phyloP scores from a whole-genome alignment of 2,888 invertebrate genomes.

The Patella depressa region DNA sequence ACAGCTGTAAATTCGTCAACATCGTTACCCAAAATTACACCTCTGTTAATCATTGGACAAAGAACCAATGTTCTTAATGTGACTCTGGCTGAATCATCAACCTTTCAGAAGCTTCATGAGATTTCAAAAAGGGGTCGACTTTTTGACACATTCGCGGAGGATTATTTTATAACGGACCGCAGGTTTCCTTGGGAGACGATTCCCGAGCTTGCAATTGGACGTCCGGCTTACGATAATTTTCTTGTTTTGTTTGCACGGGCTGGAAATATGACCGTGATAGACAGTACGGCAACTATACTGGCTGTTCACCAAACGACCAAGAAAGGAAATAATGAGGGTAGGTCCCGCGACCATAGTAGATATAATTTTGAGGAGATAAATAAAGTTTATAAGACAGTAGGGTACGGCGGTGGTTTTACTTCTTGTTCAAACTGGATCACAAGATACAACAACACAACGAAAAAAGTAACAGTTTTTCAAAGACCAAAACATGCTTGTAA shows the following conservation, averaged over 20 bases:
- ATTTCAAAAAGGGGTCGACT: conserved; percentile 48
- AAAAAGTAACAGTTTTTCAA: too few species aligned
- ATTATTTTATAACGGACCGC: conserved; percentile 58
- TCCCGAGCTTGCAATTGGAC: conserved; percentile 61
- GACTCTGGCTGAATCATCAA: conserved; percentile 40
- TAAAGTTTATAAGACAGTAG: conserved; percentile 43
- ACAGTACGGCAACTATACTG: conserved; percentile 51
- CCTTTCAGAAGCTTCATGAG: conserved; percentile 36
- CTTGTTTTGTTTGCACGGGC: conserved; percentile 52
- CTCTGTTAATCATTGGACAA: conserved; percentile 38
- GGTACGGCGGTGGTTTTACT: conserved; percentile 49
- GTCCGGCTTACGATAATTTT: conserved; percentile 63
- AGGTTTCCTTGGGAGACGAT: conserved; percentile 56
- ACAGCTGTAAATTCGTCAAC: conserved; percentile 27
- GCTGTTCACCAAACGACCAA: conserved; percentile 62
- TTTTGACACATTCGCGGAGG: conserved; percentile 55
- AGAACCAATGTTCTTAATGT: conserved; percentile 49
- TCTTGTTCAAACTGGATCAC: conserved; percentile 41
- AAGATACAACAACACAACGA: not conserved
- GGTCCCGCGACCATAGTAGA: conserved; percentile 43
- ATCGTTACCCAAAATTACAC: conserved; percentile 26
- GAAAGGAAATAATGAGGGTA: conserved; percentile 54
- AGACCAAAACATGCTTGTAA: too few species aligned
- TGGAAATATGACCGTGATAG: conserved; percentile 48
- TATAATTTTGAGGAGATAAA: conserved; percentile 51